phyloP scores from a whole-genome alignment of 2,113 vertebrate species.

The Pluvianellus socialis region DNA sequence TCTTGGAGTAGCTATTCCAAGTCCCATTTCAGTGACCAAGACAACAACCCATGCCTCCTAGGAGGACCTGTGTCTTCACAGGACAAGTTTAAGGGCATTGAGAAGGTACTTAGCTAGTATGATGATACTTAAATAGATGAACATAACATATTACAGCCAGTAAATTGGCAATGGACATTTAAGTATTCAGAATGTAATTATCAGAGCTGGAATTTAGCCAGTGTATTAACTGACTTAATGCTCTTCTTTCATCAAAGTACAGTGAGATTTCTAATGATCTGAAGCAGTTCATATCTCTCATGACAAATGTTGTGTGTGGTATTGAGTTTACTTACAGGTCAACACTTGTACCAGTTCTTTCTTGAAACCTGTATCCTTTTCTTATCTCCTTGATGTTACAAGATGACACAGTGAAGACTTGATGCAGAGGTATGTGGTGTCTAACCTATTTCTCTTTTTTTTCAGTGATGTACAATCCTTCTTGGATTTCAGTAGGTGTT shows the following conservation, averaged over 20 bases:
- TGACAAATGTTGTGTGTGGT: background rate
- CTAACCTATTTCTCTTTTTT: background rate
- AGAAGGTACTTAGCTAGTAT: background rate
- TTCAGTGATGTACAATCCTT: background rate
- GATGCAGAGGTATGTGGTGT: background rate
- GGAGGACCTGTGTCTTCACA: background rate
- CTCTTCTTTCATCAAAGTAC: background rate
- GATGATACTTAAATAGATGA: background rate
- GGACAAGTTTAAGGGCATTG: background rate
- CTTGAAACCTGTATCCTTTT: background rate
- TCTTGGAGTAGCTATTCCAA: background rate
- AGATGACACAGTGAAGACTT: background rate
- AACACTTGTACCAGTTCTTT: background rate
- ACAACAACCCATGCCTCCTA: background rate
- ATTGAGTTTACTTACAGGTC: background rate
- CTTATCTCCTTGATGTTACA: background rate
- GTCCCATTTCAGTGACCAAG: background rate
- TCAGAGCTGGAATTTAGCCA: background rate
- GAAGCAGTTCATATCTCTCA: background rate
- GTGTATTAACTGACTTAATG: background rate
- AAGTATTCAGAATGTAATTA: background rate
- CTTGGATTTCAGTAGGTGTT: background rate
- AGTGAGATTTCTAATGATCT: background rate
- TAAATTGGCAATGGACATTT: background rate
- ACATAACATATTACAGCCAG: background rate